Percentiles rank a stretch among this genome's conserved stretches.
These are phyloP conservation scores for Anthrax anthrax DNA, from an alignment of 2,888 invertebrate genomes.

Conservation along the genomic window DNA sequence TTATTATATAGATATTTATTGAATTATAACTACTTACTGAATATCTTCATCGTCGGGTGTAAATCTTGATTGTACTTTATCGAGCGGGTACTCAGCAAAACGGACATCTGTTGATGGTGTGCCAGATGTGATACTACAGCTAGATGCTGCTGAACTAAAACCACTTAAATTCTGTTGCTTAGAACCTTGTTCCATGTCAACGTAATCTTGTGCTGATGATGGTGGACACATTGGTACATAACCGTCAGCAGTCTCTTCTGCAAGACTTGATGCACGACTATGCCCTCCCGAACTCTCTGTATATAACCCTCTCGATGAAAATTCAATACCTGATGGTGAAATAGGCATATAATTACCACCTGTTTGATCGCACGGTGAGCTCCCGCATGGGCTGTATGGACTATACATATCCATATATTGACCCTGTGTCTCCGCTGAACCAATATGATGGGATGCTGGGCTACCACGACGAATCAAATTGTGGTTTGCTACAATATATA, in stretches of 20 bases:
- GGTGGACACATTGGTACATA: constrained; percentile 56
- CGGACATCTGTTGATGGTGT: constrained; percentile 68
- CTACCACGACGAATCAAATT: constrained; percentile 12
- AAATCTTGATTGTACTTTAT: constrained; percentile 65
- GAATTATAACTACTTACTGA: constrained; percentile 12
- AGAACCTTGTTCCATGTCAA: constrained; percentile 42
- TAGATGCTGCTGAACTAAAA: constrained; percentile 49
- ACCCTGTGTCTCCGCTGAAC: constrained; percentile 13
- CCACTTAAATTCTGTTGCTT: constrained; percentile 10
- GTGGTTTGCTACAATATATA: background rate
- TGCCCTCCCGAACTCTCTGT: constrained; percentile 38
- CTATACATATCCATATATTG: constrained; percentile 39
- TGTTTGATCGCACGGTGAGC: constrained; percentile 35
- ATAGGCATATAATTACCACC: constrained; percentile 39
- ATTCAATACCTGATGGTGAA: constrained; percentile 33
- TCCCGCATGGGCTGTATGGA: constrained; percentile 38
- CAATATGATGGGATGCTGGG: constrained; percentile 11
- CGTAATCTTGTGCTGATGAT: constrained; percentile 35
- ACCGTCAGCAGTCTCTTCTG: constrained; percentile 39
- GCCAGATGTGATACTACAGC: constrained; percentile 61
- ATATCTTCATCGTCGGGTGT: constrained; percentile 46
- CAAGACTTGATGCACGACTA: constrained; percentile 47
- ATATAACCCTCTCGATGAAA: constrained; percentile 14
- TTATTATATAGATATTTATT: background rate
- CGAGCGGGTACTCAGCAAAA: constrained; percentile 64